Percentiles rank a stretch among this genome's conserved stretches.
phyloP scores from a whole-genome alignment of 2,113 vertebrate species.

The Rhea americana region DNA sequence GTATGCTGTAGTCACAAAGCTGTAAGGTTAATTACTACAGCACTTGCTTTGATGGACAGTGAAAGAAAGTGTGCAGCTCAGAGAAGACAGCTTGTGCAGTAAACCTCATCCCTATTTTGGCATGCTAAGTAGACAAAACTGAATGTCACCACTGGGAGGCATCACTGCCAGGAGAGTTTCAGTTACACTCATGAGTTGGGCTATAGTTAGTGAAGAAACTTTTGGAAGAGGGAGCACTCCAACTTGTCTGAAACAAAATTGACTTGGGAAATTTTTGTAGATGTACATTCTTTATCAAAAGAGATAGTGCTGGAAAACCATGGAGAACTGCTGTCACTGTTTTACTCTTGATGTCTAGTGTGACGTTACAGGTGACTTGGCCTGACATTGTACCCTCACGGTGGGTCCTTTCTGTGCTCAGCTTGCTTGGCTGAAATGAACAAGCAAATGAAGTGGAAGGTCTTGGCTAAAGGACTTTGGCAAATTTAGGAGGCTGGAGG shows the following conservation, averaged over 20 bases:
- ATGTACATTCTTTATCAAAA: background rate
- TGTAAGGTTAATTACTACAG: background rate
- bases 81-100: background rate
- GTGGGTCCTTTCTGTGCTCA: background rate
- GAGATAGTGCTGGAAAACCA: background rate
- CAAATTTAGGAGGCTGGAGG: background rate
- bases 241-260: background rate
- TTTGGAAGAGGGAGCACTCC: background rate
- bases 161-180: background rate
- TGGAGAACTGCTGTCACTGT: fast-evolving
- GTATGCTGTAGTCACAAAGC: background rate
- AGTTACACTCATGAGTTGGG: background rate
- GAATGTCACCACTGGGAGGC: background rate
- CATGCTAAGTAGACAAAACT: background rate
- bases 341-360: background rate
- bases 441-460: background rate
- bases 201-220: background rate
- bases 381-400: background rate
- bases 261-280: background rate
- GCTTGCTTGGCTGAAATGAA: background rate
- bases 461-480: background rate
- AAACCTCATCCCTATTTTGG: background rate
- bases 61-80: background rate
- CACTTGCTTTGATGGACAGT: background rate
- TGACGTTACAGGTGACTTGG: background rate